Evolutionary conservation across 2,113 vertebrate genomes (phyloP), one percentile per base, ranked within the genome.

Genomic region (Uria aalge): DNA sequence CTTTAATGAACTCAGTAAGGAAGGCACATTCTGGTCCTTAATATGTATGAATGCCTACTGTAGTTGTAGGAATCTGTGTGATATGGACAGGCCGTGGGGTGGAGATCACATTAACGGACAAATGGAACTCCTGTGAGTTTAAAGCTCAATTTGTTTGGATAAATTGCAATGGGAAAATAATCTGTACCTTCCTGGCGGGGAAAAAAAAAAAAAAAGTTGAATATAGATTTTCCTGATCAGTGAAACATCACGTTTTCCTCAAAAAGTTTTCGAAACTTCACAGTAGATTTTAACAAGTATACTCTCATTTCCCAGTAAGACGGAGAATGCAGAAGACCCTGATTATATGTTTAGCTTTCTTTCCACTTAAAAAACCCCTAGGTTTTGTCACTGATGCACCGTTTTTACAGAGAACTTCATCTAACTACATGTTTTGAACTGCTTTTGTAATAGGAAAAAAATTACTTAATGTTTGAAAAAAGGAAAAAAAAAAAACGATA

Each of bases 51-150:
- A 62, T 17, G 15, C n/a, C 75, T 72, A 36, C 7, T 36, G 8
- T 53, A 55, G 29, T 13, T 0, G 0, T 19, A 67, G n/a, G 45
- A 57, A 66, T 45, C 9, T 19, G 11, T 26, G 30, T 45, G 53
- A 62, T 5, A 2, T n/a, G n/a, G 48, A 64, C 34, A 76, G 50
- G 32, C 36, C 0, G 0, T 73, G 29, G 18, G 80, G 38, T 36
- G 22, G 36, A 72, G 20, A 69, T 67, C 26, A 56, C n/a, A 80
- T 43, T 69, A 66, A 59, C 3, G 26, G 29, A 63, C 5, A 67
- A 80, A 47, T 30, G 11, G 38, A 86, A 66, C 7, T 74, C 13
- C 14, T 47, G 20, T 30, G 56, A 81, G 24, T 30, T 80, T 74
- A 41, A 80, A 90, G 50, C 15, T 60, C 20, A 62, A 6, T 13